phyloP scores from a whole-genome alignment of 2,888 invertebrate species.

The Lasiommata megera region DNA sequence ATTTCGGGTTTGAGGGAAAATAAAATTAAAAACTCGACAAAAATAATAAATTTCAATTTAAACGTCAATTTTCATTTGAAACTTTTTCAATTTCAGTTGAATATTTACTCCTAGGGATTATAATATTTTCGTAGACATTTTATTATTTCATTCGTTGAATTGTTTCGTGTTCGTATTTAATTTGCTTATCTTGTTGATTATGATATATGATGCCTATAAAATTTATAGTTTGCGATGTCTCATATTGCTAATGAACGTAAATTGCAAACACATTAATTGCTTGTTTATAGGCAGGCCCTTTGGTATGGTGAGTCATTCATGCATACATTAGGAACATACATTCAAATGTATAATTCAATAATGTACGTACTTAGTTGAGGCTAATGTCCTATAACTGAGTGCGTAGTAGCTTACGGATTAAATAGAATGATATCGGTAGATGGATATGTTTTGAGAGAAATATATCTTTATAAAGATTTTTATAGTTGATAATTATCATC shows the following conservation, averaged over 20 bases:
- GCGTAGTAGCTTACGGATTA: not conserved
- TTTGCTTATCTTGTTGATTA: not conserved
- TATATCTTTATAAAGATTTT: too few relatives aligned
- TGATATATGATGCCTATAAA: not conserved
- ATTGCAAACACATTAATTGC: slow-evolving; percentile 12
- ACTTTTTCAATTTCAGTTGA: not conserved
- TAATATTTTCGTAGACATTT: not conserved
- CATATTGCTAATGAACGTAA: slow-evolving; percentile 9
- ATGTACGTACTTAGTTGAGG: not conserved
- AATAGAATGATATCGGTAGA: not conserved
- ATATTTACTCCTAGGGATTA: not conserved
- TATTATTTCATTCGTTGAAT: not conserved
- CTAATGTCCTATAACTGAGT: slow-evolving; percentile 4
- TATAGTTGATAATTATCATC: too few relatives aligned
- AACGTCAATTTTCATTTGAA: not conserved
- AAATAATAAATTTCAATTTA: not conserved
- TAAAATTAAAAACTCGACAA: too few relatives aligned
- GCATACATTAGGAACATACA: slow-evolving; percentile 1
- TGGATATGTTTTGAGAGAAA: too few relatives aligned
- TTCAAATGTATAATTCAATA: slow-evolving; percentile 2
- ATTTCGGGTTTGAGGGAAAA: too few relatives aligned
- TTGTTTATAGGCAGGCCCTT: slow-evolving; percentile 3
- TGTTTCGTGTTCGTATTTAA: too few relatives aligned
- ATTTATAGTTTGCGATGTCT: not conserved
- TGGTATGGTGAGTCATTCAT: slow-evolving; percentile 1